Evolutionary conservation across 1,140 invertebrate species (phyloP).

Genomic region (Riptortus pedestris): DNA sequence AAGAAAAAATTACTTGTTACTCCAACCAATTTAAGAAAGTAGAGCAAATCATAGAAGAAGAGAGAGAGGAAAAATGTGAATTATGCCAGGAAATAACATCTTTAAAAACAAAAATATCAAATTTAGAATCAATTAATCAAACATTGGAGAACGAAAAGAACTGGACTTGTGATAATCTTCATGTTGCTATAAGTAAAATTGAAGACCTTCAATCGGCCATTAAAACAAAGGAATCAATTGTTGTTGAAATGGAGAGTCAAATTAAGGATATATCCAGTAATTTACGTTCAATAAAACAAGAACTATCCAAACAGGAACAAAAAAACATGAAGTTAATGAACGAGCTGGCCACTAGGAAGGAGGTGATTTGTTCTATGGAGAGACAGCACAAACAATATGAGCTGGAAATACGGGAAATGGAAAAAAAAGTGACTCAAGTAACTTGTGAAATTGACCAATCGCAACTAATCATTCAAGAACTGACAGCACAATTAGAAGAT

Average conservation of each 20-base stretch:
- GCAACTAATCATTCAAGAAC: neutral
- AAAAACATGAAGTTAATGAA: neutral
- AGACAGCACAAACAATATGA: neutral
- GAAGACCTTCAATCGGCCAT: neutral
- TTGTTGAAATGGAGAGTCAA: neutral
- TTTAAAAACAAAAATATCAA: neutral
- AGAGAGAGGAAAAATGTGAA: neutral
- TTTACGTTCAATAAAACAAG: neutral
- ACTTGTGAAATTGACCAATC: neutral
- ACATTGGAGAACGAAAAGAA: neutral
- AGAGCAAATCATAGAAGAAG: neutral
- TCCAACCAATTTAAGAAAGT: neutral
- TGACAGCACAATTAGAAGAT: neutral
- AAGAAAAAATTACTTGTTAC: neutral
- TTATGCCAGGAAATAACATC: neutral
- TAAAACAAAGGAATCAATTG: neutral
- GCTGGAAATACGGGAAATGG: neutral
- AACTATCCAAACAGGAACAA: neutral
- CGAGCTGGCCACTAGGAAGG: neutral
- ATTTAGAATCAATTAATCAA: neutral
- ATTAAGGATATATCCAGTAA: neutral
- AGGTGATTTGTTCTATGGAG: neutral
- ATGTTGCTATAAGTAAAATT: neutral
- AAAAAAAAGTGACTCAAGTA: neutral
- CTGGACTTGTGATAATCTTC: neutral